These are phyloP conservation scores for Phyllotreta striolata DNA, from an alignment of 2,888 invertebrate genomes.

Conservation along the genomic window DNA sequence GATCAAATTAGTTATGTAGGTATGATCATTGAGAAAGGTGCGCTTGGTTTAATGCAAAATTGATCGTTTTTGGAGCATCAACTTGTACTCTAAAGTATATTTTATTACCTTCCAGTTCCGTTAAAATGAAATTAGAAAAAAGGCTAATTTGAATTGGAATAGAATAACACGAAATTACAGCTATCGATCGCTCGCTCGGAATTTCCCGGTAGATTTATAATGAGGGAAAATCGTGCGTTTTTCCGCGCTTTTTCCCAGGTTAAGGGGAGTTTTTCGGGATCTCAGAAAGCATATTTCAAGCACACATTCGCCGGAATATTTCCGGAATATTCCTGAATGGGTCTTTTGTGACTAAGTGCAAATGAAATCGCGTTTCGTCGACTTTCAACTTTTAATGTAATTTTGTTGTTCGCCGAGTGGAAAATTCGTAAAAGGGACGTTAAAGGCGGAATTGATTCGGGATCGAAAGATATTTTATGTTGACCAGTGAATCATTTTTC, in stretches of 20 bases:
- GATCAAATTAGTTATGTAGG: too few relatives aligned
- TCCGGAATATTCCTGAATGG: conserved; percentile 18
- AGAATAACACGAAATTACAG: too few relatives aligned
- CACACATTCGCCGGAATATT: conserved; percentile 16
- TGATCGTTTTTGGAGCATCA: too few relatives aligned
- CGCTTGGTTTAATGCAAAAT: too few relatives aligned
- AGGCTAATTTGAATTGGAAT: too few relatives aligned
- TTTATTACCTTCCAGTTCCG: too few relatives aligned
- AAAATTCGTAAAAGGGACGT: conserved; percentile 14
- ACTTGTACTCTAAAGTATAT: too few relatives aligned
- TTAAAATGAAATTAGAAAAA: too few relatives aligned
- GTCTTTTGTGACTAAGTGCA: conserved; percentile 21
- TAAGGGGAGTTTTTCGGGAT: conserved; percentile 1
- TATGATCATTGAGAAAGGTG: too few relatives aligned
- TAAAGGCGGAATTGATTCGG: conserved; percentile 9
- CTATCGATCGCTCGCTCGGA: too few relatives aligned
- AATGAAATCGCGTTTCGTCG: conserved; percentile 20
- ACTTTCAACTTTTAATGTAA: conserved; percentile 23
- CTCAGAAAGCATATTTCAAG: conserved; percentile 19
- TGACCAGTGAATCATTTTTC: too few relatives aligned
- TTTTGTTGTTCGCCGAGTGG: conserved; percentile 16
- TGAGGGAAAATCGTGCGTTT: background rate
- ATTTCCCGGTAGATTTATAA: too few relatives aligned
- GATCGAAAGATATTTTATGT: conserved; percentile 13
- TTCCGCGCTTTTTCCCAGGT: background rate